A percentile compares a stretch with the other conserved stretches of the same genome.
Evolutionary conservation across 1,140 invertebrate genomes (phyloP).

Genomic region (Ips typographus): DNA sequence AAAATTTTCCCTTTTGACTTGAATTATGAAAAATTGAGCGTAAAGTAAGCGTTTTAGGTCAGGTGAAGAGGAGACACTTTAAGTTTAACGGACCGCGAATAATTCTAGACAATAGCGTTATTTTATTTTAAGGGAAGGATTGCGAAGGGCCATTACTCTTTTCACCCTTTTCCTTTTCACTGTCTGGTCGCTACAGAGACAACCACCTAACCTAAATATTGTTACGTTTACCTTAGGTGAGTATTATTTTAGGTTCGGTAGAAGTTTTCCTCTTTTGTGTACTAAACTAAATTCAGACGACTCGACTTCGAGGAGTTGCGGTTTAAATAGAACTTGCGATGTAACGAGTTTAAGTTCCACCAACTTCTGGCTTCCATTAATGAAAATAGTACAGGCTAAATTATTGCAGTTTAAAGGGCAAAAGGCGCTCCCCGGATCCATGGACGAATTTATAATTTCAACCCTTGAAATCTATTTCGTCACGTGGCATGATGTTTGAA

Average conservation of each 20-base stretch:
- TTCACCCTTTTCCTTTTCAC: no score
- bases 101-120: not conserved
- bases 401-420: not conserved
- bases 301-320: no score
- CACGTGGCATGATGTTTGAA: conserved; percentile 3
- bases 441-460: not conserved
- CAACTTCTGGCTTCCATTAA: not conserved
- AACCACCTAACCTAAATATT: no score
- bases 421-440: not conserved
- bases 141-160: no score
- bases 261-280: no score
- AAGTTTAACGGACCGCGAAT: not conserved
- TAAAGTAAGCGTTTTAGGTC: conserved; percentile 1
- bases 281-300: no score
- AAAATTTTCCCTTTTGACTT: conserved; percentile 10
- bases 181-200: no score
- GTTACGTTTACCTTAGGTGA: no score
- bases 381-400: conserved; percentile 1
- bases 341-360: not conserved
- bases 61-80: not conserved
- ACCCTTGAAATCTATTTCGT: conserved; percentile 1
- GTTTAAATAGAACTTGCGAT: not conserved
- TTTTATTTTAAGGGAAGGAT: not conserved
- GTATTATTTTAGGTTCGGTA: no score
- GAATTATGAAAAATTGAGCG: conserved; percentile 10